Conservation (phyloP, 1,140 invertebrate genomes). For the Anastatus disparis region DNA sequence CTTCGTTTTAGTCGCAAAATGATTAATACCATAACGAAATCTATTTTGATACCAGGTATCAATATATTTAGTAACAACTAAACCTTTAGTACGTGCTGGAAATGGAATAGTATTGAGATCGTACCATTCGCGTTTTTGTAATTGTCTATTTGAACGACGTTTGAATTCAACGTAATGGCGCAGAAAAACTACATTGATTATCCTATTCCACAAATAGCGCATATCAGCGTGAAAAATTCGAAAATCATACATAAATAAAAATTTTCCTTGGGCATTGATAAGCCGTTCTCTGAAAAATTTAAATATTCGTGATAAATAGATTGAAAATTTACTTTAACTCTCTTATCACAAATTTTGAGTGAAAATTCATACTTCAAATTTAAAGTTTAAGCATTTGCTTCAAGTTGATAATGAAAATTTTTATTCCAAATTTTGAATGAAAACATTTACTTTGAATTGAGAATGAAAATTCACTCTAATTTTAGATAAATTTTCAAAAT, state of each 20-base stretch:
- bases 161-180: slow-evolving; percentile 64
- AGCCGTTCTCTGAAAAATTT: slow-evolving; percentile 73
- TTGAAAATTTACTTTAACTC: not conserved
- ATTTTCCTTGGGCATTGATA: slow-evolving; percentile 76
- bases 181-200: slow-evolving; percentile 80
- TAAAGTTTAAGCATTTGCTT: too few relatives aligned
- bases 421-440: too few relatives aligned
- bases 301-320: not conserved
- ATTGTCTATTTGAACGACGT: slow-evolving; percentile 53
- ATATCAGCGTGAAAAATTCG: slow-evolving; percentile 74
- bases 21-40: slow-evolving; percentile 67
- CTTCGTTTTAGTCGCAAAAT: slow-evolving; percentile 72
- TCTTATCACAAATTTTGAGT: too few relatives aligned
- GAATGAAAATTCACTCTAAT: too few relatives aligned
- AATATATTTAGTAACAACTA: slow-evolving; percentile 69
- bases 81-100: slow-evolving; percentile 67
- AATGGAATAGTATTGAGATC: slow-evolving; percentile 78
- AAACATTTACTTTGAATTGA: too few relatives aligned
- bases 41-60: slow-evolving; percentile 73
- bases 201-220: slow-evolving; percentile 80
- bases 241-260: slow-evolving; percentile 75
- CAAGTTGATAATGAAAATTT: too few relatives aligned
- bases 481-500: too few relatives aligned
- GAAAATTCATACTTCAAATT: too few relatives aligned
- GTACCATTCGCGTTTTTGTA: slow-evolving; percentile 66